phyloP scores from a whole-genome alignment of 2,797 vertebrate species.

The Danio choprae region DNA sequence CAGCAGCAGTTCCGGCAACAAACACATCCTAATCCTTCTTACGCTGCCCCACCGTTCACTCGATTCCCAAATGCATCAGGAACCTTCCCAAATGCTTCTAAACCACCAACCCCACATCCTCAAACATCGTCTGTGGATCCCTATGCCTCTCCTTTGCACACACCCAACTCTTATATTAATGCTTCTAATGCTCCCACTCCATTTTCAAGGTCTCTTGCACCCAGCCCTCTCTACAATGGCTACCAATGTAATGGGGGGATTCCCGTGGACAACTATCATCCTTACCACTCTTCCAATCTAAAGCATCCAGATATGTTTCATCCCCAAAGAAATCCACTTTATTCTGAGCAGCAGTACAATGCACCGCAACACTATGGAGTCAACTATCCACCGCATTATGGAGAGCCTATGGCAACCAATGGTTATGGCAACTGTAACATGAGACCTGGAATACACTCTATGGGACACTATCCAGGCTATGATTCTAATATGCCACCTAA shows the following conservation, averaged over 20 bases:
- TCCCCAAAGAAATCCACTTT: slow-evolving; percentile 86
- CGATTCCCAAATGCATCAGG: slow-evolving; percentile 80
- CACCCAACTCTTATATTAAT: slow-evolving; percentile 86
- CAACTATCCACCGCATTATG: slow-evolving; percentile 84
- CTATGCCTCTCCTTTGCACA: slow-evolving; percentile 82
- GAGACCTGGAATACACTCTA: slow-evolving; percentile 77
- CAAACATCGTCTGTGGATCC: slow-evolving; percentile 81
- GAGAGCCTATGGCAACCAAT: slow-evolving; percentile 87
- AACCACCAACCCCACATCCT: slow-evolving; percentile 77
- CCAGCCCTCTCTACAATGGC: slow-evolving; percentile 81
- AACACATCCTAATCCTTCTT: slow-evolving; percentile 77
- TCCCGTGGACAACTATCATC: slow-evolving; percentile 84
- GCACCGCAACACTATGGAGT: slow-evolving; percentile 83
- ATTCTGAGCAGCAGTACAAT: slow-evolving; percentile 86
- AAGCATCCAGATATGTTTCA: slow-evolving; percentile 88
- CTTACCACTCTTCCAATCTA: slow-evolving; percentile 84
- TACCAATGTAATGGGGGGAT: slow-evolving; percentile 91
- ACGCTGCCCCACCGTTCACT: slow-evolving; percentile 79
- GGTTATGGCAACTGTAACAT: slow-evolving; percentile 83
- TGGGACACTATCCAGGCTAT: slow-evolving; percentile 83
- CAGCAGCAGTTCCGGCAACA: slow-evolving; percentile 73
- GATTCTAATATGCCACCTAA: slow-evolving; percentile 77
- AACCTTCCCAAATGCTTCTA: slow-evolving; percentile 84
- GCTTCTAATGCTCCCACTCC: slow-evolving; percentile 82
- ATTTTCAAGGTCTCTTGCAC: slow-evolving; percentile 79